Base-by-base conservation (phyloP, 2,113 vertebrate genomes). In the Corydoras maculifer region DNA sequence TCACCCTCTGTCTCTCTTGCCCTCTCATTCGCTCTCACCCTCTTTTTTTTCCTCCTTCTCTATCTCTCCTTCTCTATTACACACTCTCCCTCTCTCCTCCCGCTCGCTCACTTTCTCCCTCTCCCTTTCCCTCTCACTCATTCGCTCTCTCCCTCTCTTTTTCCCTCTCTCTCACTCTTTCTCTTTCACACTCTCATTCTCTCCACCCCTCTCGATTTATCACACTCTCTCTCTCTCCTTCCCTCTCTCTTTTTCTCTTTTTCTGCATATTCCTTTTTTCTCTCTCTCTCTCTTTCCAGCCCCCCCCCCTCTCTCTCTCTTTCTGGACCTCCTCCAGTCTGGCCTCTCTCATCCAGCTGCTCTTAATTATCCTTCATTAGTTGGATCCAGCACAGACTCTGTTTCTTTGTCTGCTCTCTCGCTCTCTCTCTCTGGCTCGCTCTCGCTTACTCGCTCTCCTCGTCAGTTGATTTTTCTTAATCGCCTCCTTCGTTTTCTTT, bases 301-400 rank as follows among this genome's bases (percentile, higher is more conserved):
- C 18, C 18, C 18, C 18, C 18, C 18, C 29, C 8, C 58, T 30
- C 48, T 62, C 49, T 57, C 62, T 65, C 31, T 32, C 49, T 64
- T 14, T 60, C 58, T 74, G 73, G 70, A 76, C 53, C 31, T 10
- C 63, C 54, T 73, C 78, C 78, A 77, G 69, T 60, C 30, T 65
- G 70, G 69, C 65, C 78, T 74, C 58, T 75, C 68, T 75, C 62
- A 58, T 75, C 72, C 78, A 75, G 72, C 75, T 80, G 72, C 69
- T 77, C 72, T 77, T 75, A 79, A 77, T 79, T 75, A 71, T 69
- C 62, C 72, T 62, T 64, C 68, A 70, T 77, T 65, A 64, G 64
- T 53, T 50, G 77, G 60, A 74, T 70, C 51, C n/a, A 48, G 49
- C 74, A 63, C 66, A 14, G 10, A 54, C 15, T 15, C 31, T 58